A percentile compares a stretch with the other conserved stretches of the same genome.
Evolutionary conservation across 2,797 vertebrate species (phyloP).

Genomic region (Hypotaenidia philippensis): DNA sequence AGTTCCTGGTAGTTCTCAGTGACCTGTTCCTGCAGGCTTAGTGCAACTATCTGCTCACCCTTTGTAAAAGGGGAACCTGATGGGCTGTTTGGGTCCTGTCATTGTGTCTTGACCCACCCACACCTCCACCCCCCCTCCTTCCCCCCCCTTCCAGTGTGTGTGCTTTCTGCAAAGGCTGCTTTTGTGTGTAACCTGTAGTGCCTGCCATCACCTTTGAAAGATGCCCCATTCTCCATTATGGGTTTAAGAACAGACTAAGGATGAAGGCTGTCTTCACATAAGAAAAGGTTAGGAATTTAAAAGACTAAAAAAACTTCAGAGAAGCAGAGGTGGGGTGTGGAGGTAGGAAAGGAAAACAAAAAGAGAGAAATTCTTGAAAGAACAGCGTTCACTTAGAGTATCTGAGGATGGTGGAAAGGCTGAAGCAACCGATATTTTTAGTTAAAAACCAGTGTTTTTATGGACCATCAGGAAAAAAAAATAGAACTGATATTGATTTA

Average conservation of each 20-base stretch:
- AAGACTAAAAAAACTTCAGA: background rate
- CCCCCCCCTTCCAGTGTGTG: background rate
- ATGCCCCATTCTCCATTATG: fast-evolving
- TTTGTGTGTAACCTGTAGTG: background rate
- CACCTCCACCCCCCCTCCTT: fast-evolving
- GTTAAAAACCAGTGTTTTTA: background rate
- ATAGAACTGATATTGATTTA: background rate
- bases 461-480: background rate
- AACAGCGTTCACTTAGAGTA: background rate
- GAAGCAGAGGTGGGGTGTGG: background rate
- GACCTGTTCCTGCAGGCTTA: background rate
- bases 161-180: background rate
- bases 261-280: background rate
- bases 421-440: background rate
- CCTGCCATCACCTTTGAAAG: background rate
- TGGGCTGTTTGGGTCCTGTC: background rate
- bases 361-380: background rate
- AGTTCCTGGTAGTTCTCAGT: background rate
- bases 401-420: background rate
- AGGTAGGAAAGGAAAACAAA: background rate
- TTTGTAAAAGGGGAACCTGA: background rate
- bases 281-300: background rate
- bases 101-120: background rate
- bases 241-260: background rate
- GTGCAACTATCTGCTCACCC: background rate